A percentile compares a stretch with the other conserved stretches of the same genome.
These are phyloP conservation scores for Oxytorus armatus DNA, from an alignment of 2,888 invertebrate genomes.

Conservation along the genomic window DNA sequence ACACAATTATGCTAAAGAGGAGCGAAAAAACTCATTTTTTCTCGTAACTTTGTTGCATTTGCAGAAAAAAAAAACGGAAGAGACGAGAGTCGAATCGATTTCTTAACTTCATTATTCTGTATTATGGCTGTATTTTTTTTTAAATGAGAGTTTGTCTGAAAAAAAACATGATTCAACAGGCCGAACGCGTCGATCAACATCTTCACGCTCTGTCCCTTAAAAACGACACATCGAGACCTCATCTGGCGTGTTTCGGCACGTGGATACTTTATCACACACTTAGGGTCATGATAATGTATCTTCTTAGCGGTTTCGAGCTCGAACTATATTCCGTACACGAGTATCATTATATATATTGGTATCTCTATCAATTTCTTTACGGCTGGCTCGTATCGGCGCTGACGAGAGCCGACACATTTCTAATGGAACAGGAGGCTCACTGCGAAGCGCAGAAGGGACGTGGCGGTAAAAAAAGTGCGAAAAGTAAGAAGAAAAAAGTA, in stretches of 20 bases:
- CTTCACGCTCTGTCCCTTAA: constrained; percentile 90
- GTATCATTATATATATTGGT: constrained; percentile 98
- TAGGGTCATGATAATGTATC: constrained; percentile 96
- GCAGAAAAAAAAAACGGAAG: no score
- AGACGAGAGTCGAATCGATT: no score
- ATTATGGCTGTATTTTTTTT: no score
- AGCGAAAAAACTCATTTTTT: no score
- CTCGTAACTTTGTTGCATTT: no score
- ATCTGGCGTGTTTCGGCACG: constrained; percentile 94
- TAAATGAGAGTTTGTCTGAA: no score
- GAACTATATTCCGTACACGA: constrained; percentile 98
- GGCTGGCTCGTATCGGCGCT: constrained; percentile 97
- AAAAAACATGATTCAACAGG: constrained; percentile 85
- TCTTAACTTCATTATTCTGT: no score
- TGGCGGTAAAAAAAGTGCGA: constrained; percentile 85
- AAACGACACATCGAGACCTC: constrained; percentile 89
- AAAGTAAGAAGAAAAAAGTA: constrained; percentile 89
- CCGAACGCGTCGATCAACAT: constrained; percentile 95
- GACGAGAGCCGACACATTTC: constrained; percentile 93
- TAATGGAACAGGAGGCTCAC: constrained; percentile 90
- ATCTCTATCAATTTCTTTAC: constrained; percentile 96
- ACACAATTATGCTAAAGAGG: no score
- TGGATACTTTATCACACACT: constrained; percentile 98
- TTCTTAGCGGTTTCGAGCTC: constrained; percentile 97
- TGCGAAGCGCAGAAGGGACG: constrained; percentile 83